Percentiles rank a stretch among this genome's conserved stretches.
Conservation (phyloP, 2,797 vertebrate species). For the Etheostoma perlongum region DNA sequence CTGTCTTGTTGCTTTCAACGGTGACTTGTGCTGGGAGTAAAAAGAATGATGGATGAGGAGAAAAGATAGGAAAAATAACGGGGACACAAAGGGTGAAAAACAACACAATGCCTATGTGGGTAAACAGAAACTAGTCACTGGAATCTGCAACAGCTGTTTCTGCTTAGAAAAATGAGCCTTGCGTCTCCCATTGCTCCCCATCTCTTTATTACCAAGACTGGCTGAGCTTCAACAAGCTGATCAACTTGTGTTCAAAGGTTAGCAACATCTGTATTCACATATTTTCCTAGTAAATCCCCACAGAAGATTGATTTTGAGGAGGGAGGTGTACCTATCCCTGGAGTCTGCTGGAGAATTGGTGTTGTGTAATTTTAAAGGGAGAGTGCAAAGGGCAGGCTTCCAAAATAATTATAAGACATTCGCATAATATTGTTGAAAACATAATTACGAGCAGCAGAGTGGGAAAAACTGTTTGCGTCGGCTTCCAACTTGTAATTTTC, state of each 20-base stretch:
- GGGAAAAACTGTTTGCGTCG: background rate
- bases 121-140: conserved; percentile 56
- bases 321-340: conserved; percentile 18
- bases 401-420: conserved; percentile 28
- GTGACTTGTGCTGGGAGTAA: conserved; percentile 72
- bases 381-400: conserved; percentile 35
- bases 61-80: conserved; percentile 10
- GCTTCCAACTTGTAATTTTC: background rate
- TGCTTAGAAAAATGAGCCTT: conserved; percentile 59
- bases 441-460: background rate
- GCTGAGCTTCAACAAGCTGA: conserved; percentile 48
- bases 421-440: background rate
- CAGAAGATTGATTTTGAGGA: conserved; percentile 22
- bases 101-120: conserved; percentile 45
- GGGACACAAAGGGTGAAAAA: conserved; percentile 27
- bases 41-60: conserved; percentile 9
- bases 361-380: conserved; percentile 11
- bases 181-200: conserved; percentile 43
- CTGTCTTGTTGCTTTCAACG: conserved; percentile 80
- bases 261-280: conserved; percentile 40
- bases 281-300: conserved; percentile 45
- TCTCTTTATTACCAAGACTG: conserved; percentile 71
- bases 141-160: conserved; percentile 78
- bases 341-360: conserved; percentile 7
- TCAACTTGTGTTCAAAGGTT: conserved; percentile 45